Evolutionary conservation across 2,888 invertebrate genomes (phyloP).

Genomic region (Xanthorhoe designata): DNA sequence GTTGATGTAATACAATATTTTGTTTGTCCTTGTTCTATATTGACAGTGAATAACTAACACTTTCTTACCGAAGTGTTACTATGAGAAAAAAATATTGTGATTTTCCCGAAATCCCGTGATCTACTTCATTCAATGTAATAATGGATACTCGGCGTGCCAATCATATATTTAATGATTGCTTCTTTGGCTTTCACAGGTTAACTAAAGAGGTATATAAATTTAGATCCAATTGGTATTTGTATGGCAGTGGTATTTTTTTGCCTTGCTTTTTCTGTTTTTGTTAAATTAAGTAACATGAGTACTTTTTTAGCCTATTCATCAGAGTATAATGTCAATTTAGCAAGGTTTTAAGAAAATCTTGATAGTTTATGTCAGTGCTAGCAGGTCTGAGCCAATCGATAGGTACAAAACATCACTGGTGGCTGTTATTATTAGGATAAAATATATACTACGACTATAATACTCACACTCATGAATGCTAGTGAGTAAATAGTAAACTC

Average conservation of each 20-base stretch:
- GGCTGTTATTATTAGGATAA: too few relatives aligned
- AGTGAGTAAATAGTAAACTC: not conserved
- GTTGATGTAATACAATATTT: not conserved
- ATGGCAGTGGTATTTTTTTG: too few relatives aligned
- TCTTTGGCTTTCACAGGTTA: not conserved
- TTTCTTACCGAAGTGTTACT: constrained; percentile 8
- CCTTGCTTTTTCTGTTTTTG: too few relatives aligned
- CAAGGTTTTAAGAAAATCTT: too few relatives aligned
- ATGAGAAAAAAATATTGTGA: not conserved
- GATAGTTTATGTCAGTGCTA: too few relatives aligned
- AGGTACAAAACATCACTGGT: too few relatives aligned
- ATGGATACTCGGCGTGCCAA: not conserved
- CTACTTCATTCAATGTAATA: not conserved
- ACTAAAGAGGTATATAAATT: too few relatives aligned
- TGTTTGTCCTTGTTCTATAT: not conserved
- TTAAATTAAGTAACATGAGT: too few relatives aligned
- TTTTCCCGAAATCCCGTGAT: not conserved
- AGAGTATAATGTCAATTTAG: too few relatives aligned
- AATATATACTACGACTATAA: too few relatives aligned
- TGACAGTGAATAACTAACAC: not conserved
- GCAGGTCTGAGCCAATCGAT: too few relatives aligned
- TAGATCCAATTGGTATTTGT: not conserved
- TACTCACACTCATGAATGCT: not conserved
- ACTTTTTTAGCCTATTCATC: too few relatives aligned
- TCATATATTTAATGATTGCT: not conserved